A percentile compares a stretch with the other conserved stretches of the same genome.
Conservation (phyloP, 1,140 invertebrate genomes). For the Aleiodes sp. region DNA sequence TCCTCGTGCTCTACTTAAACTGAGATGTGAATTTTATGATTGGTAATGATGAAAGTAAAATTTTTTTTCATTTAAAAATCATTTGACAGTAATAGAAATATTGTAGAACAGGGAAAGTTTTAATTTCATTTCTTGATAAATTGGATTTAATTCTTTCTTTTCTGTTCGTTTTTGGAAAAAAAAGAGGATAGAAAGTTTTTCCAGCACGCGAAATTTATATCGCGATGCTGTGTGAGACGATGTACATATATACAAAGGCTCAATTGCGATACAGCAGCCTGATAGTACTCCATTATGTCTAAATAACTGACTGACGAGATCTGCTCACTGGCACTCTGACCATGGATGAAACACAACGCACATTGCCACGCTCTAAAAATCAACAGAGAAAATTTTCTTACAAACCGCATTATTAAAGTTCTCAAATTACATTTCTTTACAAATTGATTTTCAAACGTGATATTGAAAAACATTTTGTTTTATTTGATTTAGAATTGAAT, state of each 20-base stretch:
- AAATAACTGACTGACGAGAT: constrained; percentile 34
- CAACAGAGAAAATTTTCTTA: constrained; percentile 40
- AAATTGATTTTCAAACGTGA: background rate
- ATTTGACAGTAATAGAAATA: background rate
- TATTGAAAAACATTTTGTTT: background rate
- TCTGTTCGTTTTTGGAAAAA: background rate
- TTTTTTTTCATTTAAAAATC: background rate
- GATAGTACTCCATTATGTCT: constrained; percentile 38
- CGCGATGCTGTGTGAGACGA: background rate
- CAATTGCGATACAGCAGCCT: constrained; percentile 28
- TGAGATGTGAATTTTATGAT: no score
- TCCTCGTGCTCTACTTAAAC: no score
- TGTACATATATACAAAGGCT: constrained; percentile 22
- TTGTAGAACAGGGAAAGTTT: constrained; percentile 12
- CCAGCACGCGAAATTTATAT: background rate
- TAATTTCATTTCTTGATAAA: constrained; percentile 25
- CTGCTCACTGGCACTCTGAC: constrained; percentile 31
- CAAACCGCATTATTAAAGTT: background rate
- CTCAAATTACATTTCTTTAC: background rate
- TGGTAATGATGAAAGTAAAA: no score
- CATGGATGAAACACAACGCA: constrained; percentile 47
- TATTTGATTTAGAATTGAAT: background rate
- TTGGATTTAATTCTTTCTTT: constrained; percentile 19
- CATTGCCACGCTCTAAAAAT: constrained; percentile 53
- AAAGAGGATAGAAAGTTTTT: constrained; percentile 13